Evolutionary conservation across 2,113 vertebrate genomes (phyloP), one percentile per base, ranked within the genome.

Genomic region (Cariama cristata): DNA sequence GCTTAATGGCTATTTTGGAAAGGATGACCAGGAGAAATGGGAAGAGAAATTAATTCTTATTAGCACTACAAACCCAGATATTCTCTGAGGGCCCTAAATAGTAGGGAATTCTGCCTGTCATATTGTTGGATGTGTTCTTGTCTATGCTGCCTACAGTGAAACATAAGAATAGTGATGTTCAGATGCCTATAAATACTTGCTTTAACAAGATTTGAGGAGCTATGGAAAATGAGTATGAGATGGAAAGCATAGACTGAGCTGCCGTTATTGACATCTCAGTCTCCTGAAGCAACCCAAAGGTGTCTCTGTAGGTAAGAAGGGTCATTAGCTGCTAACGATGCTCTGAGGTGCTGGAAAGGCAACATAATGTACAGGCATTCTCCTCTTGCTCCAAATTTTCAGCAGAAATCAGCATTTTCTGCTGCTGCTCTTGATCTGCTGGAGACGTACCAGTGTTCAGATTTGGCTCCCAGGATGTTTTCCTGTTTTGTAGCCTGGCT

Each of bases 81-180:
- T 72, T 87, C 68, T 86, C 30, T 38, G 68, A 72, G 49, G 24
- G 24, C 30, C 19, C 3, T 44, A 64, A 79, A 72, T 8, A 80
- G 12, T 56, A 91, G 42, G 50, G 85, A 38, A 82, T 89, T 86
- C 35, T 63, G 9, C 27, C 49, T 82, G 42, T 85, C 1, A 0
- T 66, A 11, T 67, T 0, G 0, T 28, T 74, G 52, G 9, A 24
- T 1, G 0, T 52, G 21, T 63, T 86, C 35, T 64, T 88, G 8
- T 77, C 72, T 77, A 9, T 40, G 20, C 26, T 94, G 73, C 33
- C 22, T 88, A 32, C 30, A 91, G 49, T 15, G 35, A 80, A 35
- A 4, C 1, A 0, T 81, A 75, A 77, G 53, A 85, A 64, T 6
- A 81, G 26, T n/a, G 26, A 21, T 68, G 56, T 71, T 90, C n/a